A percentile compares a stretch with the other conserved stretches of the same genome.
Conservation (phyloP, 2,888 invertebrate species). For the Pachydiplax longipennis region DNA sequence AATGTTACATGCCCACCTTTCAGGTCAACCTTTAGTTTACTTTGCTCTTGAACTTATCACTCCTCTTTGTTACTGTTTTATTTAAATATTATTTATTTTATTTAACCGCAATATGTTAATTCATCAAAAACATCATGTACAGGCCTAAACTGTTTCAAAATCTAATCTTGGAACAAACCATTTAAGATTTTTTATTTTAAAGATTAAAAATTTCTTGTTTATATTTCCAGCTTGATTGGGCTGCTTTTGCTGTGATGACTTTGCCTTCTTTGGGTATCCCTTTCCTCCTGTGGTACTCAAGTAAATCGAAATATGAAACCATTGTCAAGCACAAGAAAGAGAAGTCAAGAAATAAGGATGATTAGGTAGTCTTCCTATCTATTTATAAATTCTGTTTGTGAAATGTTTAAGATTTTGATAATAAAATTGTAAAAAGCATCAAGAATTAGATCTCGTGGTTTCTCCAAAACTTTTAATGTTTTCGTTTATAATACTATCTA, state of each 20-base stretch:
- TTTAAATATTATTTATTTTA: too few relatives aligned
- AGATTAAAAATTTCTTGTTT: constrained; percentile 13
- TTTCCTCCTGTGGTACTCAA: constrained; percentile 91
- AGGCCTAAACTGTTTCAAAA: too few relatives aligned
- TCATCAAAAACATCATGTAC: too few relatives aligned
- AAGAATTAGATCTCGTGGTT: not conserved
- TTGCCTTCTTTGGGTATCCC: constrained; percentile 94
- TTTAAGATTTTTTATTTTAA: too few relatives aligned
- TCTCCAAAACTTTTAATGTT: not conserved
- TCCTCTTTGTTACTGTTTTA: too few relatives aligned
- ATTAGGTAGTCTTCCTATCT: constrained; percentile 12
- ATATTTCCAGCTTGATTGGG: constrained; percentile 81
- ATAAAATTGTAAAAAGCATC: constrained; percentile 9
- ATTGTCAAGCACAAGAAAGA: constrained; percentile 71
- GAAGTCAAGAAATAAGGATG: constrained; percentile 46
- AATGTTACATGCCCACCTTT: too few relatives aligned
- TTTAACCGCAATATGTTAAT: too few relatives aligned
- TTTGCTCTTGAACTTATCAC: too few relatives aligned
- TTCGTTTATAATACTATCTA: too few relatives aligned
- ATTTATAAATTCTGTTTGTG: not conserved
- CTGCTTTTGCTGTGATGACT: constrained; percentile 95
- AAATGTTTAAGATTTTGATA: constrained; percentile 4
- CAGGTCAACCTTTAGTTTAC: too few relatives aligned
- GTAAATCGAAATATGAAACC: constrained; percentile 93
- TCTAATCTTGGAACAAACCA: too few relatives aligned